phyloP scores from a whole-genome alignment of 1,140 invertebrate genomes.

The Arion vulgaris region DNA sequence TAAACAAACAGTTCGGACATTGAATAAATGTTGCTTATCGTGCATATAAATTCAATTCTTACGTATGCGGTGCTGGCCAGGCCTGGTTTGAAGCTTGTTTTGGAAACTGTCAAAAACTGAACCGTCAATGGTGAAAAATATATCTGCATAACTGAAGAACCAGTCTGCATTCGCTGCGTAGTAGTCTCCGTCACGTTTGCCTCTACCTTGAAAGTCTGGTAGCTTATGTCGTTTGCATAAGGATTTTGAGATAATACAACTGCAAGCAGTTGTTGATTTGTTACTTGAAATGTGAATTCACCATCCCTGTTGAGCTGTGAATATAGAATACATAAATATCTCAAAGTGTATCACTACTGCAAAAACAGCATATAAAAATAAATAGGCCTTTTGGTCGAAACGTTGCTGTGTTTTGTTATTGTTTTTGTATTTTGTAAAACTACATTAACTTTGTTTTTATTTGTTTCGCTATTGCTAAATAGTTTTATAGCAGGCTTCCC shows the following conservation, averaged over 20 bases:
- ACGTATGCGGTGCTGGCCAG: conserved; percentile 6
- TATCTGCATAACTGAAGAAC: background rate
- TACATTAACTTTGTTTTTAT: no score
- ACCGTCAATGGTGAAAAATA: background rate
- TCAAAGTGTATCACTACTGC: background rate
- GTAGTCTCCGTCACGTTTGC: conserved; percentile 25
- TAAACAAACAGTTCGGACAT: no score
- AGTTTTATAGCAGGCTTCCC: background rate
- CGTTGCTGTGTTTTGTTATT: no score
- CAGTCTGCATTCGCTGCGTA: background rate
- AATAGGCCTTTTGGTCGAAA: background rate
- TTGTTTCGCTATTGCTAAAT: no score
- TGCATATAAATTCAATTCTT: background rate
- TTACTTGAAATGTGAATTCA: conserved; percentile 12
- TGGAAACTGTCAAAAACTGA: background rate
- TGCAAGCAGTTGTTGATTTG: background rate
- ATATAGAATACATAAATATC: background rate
- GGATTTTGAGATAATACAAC: background rate
- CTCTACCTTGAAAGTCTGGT: background rate
- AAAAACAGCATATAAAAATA: no score
- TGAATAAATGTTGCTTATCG: no score
- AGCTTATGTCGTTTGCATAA: background rate
- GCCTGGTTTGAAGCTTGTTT: conserved; percentile 8
- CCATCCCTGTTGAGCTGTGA: conserved; percentile 17
- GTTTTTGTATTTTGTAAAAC: no score